Base-by-base conservation (phyloP, 2,888 invertebrate species). In the Schrankia costaestrigalis region DNA sequence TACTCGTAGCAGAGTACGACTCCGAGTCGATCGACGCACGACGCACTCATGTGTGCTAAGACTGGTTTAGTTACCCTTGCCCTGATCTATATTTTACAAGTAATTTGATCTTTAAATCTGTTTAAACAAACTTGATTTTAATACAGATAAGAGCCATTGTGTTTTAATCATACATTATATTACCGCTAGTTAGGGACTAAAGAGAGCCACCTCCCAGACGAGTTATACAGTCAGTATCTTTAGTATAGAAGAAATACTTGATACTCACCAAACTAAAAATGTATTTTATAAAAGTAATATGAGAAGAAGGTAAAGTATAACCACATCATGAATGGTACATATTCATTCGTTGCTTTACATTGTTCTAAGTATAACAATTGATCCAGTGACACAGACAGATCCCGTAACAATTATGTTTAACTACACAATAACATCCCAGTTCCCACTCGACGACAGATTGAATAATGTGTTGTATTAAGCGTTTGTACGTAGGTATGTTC, bases 21-120 rank as follows among this genome's bases (percentile, higher is more conserved):
- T n/a, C n/a, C n/a, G n/a, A 11, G 11, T 15, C 41, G 63, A 51
- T 51, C 51, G 35, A 34, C 34, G 25, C 31, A 27, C 29, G 44
- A 31, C 39, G 43, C 63, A 54, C 39, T 62, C 66, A 53, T 55
- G 61, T 57, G 56, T 46, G 46, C 32, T 41, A 39, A 17, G 23
- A 55, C 63, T 53, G 58, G 63, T 56, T 57, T 32, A 35, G 35
- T 44, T 53, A 56, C 54, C 58, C 53, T 46, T 43, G 29, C 34
- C 23, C 27, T 36, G 23, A 31, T 36, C 30, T 42, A 26, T 22
- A 34, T 26, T 37, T 27, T 23, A 33, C 17, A 22, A 17, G 39
- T 35, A 33, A 46, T 42, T 31, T 25, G 38, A 44, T 31, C 31
- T 27, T 24, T n/a, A n/a, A n/a, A n/a, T n/a, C n/a, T n/a, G n/a